A percentile compares a stretch with the other conserved stretches of the same genome.
phyloP scores from a whole-genome alignment of 2,797 vertebrate genomes.

The Crax fasciolata region DNA sequence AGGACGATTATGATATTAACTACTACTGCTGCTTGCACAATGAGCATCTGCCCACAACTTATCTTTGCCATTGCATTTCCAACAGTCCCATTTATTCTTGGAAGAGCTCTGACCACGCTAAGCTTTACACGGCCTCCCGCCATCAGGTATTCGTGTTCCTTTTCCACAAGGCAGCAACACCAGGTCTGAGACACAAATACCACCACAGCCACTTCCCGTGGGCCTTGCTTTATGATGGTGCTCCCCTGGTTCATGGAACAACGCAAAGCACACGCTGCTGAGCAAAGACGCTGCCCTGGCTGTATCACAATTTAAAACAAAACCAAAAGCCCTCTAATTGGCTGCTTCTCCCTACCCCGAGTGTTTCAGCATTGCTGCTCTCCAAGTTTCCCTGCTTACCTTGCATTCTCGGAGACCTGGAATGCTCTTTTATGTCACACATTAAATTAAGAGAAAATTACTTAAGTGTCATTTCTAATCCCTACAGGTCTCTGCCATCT shows the following conservation, averaged over 20 bases:
- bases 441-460: background rate
- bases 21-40: background rate
- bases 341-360: background rate
- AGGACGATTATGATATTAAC: background rate
- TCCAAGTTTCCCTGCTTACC: conserved; percentile 20
- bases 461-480: conserved; percentile 47
- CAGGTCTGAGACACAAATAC: background rate
- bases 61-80: background rate
- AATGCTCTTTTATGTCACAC: background rate
- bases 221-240: background rate
- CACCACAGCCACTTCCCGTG: fast-evolving
- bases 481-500: conserved; percentile 2
- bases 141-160: background rate
- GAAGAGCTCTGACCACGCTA: background rate
- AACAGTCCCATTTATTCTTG: background rate
- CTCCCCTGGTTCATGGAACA: background rate
- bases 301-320: background rate
- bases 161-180: background rate
- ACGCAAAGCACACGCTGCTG: background rate
- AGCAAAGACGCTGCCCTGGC: background rate
- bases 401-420: background rate
- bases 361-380: background rate
- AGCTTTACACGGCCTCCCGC: background rate
- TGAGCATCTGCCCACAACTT: background rate
- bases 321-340: background rate